Evolutionary conservation across 2,113 vertebrate species (phyloP).

Genomic region (Equus przewalskii): DNA sequence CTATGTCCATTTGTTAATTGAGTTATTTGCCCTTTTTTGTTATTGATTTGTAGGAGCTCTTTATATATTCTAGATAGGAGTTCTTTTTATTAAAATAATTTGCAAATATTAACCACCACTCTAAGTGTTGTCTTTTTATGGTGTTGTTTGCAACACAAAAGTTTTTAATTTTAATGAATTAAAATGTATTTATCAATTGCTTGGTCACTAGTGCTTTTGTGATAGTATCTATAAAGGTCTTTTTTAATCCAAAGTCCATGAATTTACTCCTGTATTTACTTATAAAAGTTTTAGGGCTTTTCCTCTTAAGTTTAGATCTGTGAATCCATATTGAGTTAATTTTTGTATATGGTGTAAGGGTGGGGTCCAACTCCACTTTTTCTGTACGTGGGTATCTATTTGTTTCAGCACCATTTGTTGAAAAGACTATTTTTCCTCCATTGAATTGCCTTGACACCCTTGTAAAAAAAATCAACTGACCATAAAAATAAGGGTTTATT

Average conservation of each 20-base stretch:
- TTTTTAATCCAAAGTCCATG: background rate
- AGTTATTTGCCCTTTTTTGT: background rate
- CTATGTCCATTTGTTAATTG: background rate
- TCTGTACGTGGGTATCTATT: background rate
- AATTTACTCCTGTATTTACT: background rate
- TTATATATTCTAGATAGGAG: background rate
- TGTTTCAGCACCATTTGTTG: background rate
- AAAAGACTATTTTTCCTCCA: background rate
- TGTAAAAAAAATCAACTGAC: background rate
- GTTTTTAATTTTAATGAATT: background rate
- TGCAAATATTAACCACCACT: background rate
- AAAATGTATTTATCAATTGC: background rate
- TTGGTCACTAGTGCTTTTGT: background rate
- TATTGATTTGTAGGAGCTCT: background rate
- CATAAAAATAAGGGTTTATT: background rate
- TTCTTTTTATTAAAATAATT: background rate
- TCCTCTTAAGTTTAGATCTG: background rate
- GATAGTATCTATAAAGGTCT: background rate
- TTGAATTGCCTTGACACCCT: background rate
- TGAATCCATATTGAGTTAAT: background rate
- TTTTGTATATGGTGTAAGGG: background rate
- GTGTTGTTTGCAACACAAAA: background rate
- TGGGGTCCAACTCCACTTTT: background rate
- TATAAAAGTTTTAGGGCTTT: background rate
- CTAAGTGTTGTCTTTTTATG: background rate